A percentile compares a stretch with the other conserved stretches of the same genome.
These are phyloP conservation scores for Sminthurinus aureus DNA, from an alignment of 2,888 invertebrate species.

Conservation along the genomic window DNA sequence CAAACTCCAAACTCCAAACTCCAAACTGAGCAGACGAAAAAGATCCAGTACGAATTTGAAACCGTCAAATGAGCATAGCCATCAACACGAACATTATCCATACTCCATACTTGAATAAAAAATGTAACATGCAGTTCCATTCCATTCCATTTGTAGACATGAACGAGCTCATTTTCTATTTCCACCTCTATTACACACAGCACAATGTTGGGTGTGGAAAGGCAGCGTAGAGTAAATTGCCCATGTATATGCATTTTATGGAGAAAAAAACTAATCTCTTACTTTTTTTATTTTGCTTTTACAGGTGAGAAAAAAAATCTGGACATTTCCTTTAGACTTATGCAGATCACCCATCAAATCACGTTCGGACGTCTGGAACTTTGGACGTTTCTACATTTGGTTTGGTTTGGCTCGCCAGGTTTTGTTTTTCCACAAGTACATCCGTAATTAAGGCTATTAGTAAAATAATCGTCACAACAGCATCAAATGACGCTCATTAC, in stretches of 20 bases:
- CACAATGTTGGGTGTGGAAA: slow-evolving; percentile 6
- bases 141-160: slow-evolving; percentile 29
- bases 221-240: background rate
- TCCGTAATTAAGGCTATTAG: background rate
- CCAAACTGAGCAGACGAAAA: slow-evolving; percentile 22
- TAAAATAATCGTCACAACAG: slow-evolving; percentile 22
- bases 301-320: no score
- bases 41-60: background rate
- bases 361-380: no score
- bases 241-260: background rate
- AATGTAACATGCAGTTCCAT: slow-evolving; percentile 28
- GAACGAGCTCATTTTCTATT: slow-evolving; percentile 15
- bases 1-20: no score
- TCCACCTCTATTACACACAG: background rate
- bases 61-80: background rate
- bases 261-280: background rate
- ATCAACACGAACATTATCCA: no score
- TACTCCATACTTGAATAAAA: background rate
- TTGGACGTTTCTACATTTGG: no score
- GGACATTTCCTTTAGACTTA: no score
- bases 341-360: no score
- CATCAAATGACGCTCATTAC: slow-evolving; percentile 25
- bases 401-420: background rate
- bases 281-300: background rate
- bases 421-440: background rate